Conservation (phyloP, 2,113 vertebrate genomes). For the Candoia aspera region DNA sequence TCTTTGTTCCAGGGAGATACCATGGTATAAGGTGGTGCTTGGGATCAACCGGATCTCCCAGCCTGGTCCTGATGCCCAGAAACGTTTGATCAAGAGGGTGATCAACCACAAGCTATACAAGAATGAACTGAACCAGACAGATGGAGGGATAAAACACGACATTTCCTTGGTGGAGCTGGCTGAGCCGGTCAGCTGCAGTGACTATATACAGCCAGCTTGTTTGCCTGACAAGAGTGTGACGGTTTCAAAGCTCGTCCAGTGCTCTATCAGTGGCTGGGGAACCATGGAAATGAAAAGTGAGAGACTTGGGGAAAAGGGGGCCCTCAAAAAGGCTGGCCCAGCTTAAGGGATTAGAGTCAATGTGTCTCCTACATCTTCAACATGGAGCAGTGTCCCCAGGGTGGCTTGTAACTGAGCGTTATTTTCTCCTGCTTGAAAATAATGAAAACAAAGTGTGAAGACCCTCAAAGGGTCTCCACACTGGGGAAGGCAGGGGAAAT, state of each 20-base stretch:
- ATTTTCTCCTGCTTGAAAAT: neutral
- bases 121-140: neutral
- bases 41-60: conserved; percentile 43
- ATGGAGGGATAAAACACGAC: neutral
- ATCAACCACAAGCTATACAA: conserved; percentile 30
- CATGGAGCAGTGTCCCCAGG: too few species aligned
- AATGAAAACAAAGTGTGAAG: neutral
- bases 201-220: conserved; percentile 34
- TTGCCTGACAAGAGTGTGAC: neutral
- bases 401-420: neutral
- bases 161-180: conserved; percentile 25
- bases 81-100: conserved; percentile 6
- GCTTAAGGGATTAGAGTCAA: neutral
- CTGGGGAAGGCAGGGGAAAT: neutral
- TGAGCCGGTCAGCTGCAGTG: conserved; percentile 1
- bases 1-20: conserved; percentile 44
- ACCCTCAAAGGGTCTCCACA: neutral
- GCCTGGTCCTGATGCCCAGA: conserved; percentile 19
- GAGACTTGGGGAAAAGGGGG: neutral
- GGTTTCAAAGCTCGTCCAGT: neutral
- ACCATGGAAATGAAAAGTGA: conserved; percentile 17
- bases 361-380: neutral
- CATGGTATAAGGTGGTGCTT: conserved; percentile 56
- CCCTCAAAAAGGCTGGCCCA: neutral
- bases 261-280: conserved; percentile 41